These are phyloP conservation scores for Cordilura impudica DNA, from an alignment of 2,888 invertebrate genomes.

Conservation along the genomic window DNA sequence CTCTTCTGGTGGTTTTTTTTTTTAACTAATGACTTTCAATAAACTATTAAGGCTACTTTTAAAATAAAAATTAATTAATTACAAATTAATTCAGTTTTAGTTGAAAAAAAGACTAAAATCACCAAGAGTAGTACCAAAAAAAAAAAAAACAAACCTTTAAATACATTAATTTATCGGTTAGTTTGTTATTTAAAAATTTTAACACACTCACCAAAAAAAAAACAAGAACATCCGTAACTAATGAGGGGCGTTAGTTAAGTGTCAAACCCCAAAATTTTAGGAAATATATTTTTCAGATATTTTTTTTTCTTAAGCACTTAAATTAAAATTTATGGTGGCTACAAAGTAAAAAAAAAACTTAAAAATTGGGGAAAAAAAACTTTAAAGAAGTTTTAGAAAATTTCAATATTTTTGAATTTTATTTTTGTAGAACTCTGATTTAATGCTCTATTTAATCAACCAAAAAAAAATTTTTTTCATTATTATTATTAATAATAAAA, in stretches of 20 bases:
- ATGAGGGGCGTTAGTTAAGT: constrained; percentile 63
- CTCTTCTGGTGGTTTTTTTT: no score
- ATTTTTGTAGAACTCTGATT: neutral
- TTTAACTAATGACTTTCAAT: neutral
- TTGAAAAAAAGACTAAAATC: neutral
- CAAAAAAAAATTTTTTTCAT: no score
- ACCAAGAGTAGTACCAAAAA: neutral
- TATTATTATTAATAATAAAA: neutral
- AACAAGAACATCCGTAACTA: constrained; percentile 40
- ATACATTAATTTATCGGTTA: neutral
- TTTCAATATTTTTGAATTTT: no score
- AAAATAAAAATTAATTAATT: constrained; percentile 22
- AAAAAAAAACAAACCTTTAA: neutral
- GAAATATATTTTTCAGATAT: neutral
- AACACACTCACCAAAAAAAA: neutral
- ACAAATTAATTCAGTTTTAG: constrained; percentile 26
- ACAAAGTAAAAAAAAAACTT: constrained; percentile 1
- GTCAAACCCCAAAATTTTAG: constrained; percentile 42
- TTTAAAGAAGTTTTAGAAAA: no score
- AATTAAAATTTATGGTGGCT: constrained; percentile 9
- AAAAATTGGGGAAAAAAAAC: no score
- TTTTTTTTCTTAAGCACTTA: neutral
- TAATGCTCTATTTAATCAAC: no score
- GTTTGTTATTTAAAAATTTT: neutral
- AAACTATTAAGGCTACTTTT: neutral